Conservation (phyloP, 2,113 vertebrate species). For the Furnarius figulus region DNA sequence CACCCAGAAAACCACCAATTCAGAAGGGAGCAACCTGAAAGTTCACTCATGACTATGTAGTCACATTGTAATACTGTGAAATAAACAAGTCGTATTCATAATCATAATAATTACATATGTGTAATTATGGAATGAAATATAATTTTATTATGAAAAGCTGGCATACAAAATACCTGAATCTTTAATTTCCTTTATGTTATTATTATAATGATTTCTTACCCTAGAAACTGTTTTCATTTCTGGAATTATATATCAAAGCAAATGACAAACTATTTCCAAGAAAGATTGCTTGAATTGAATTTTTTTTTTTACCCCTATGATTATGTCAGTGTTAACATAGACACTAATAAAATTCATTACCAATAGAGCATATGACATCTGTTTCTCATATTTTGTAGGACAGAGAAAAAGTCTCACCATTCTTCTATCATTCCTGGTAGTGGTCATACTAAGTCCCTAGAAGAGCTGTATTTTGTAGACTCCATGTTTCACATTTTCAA, state of each 20-base stretch:
- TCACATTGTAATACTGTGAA: background rate
- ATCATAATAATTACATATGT: background rate
- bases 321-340: background rate
- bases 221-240: background rate
- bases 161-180: background rate
- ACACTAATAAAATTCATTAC: background rate
- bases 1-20: background rate
- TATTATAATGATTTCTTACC: background rate
- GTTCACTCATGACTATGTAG: background rate
- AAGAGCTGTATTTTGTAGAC: background rate
- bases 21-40: background rate
- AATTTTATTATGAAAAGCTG: background rate
- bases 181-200: background rate
- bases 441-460: no score
- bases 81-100: background rate
- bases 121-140: background rate
- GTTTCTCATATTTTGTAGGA: background rate
- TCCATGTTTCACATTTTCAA: background rate
- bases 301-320: background rate
- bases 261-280: background rate
- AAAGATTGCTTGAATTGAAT: background rate
- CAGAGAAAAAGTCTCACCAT: background rate
- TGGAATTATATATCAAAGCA: background rate
- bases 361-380: background rate
- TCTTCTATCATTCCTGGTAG: background rate